Percentiles rank a stretch among this genome's conserved stretches.
Conservation (phyloP, 2,797 vertebrate species). For the Crax fasciolata region DNA sequence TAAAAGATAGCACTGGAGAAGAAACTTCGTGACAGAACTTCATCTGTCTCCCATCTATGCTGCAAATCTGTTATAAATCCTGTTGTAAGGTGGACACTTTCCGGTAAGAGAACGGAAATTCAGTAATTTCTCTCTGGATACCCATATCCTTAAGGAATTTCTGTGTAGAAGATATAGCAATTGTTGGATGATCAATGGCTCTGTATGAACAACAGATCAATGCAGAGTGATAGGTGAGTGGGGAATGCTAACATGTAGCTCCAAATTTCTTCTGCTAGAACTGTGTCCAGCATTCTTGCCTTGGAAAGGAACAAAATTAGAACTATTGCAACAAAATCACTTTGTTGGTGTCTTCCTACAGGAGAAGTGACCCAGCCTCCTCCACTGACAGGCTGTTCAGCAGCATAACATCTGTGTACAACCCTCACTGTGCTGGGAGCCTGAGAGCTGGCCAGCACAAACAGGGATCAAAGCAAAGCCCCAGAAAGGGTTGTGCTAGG, state of each 20-base stretch:
- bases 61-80: background rate
- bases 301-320: background rate
- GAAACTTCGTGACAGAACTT: background rate
- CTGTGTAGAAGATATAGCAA: background rate
- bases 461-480: conserved; percentile 23
- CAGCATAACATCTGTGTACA: background rate
- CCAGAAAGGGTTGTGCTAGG: background rate
- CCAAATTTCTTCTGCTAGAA: background rate
- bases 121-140: background rate
- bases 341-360: background rate
- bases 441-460: conserved; percentile 5
- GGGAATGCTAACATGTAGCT: background rate
- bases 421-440: background rate
- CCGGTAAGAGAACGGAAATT: background rate
- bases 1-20: background rate
- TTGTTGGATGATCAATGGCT: background rate
- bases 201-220: background rate
- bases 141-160: background rate
- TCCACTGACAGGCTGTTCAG: background rate
- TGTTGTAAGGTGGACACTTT: background rate
- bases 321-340: background rate
- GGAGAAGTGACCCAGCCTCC: background rate
- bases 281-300: rapidly evolving
- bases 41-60: background rate
- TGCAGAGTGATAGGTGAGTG: background rate